Evolutionary conservation across 2,113 vertebrate species (phyloP), one percentile per base, ranked within the genome.

Genomic region (Pterocles burchelli): DNA sequence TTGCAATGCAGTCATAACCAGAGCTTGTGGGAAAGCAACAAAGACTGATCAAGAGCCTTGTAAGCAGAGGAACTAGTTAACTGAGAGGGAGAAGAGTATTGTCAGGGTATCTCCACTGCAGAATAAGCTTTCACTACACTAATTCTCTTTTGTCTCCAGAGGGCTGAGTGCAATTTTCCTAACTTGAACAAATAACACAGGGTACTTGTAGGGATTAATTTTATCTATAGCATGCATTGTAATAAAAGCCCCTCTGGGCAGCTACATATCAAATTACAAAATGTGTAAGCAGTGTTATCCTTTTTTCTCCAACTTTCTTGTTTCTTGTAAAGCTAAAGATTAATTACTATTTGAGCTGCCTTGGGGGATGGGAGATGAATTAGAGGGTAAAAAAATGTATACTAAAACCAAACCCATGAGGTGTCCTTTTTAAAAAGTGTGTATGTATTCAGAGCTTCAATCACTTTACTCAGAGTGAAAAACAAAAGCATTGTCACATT

Each of bases 181-280:
- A 85, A 85, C 88, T 88, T 88, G 92, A 95, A 91, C 74, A 92
- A 92, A 91, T 89, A 96, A 88, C 82, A 85, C 0, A 0, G 25
- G 1, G 0, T 75, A 85, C 81, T 95, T 94, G 85, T 90, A 93
- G 14, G 92, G 96, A 97, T 97, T 97, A 94, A 82, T 95, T 94
- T 93, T 94, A 93, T 94, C 92, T 96, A 20, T 65, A 85, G 58
- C 41, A 49, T 65, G 58, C 58, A 91, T 94, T 96, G 88, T 95
- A 93, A 93, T 94, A 97, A 95, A 89, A 94, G 17, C n/a, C 78
- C 93, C 78, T 72, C 58, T 93, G 82, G 92, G 90, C 52, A 91
- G 82, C 72, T 93, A 88, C 92, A 72, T 86, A 95, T 73, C 90
- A 89, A 94, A 96, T 95, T 97, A 91, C 62, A 91, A 91, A 89